These are phyloP conservation scores for Paralichthys olivaceus DNA, from an alignment of 2,113 vertebrate genomes.

Conservation along the genomic window DNA sequence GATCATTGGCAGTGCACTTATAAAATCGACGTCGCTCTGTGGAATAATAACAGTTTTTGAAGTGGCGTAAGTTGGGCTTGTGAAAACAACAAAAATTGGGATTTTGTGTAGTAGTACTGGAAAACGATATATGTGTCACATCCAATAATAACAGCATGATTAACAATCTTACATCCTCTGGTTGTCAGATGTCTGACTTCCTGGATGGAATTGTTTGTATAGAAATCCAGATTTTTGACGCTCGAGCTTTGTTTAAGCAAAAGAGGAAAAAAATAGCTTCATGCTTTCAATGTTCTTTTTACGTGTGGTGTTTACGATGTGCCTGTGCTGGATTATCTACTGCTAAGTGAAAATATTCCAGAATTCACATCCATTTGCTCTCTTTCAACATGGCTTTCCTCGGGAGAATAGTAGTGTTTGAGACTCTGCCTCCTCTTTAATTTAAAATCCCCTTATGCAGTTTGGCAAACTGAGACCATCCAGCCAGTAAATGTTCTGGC, in stretches of 20 bases:
- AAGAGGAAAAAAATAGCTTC: not conserved
- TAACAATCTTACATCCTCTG: not conserved
- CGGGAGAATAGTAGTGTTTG: constrained; percentile 35
- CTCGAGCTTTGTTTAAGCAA: not conserved
- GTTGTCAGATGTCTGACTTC: not conserved
- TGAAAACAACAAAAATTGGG: not conserved
- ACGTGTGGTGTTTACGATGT: constrained; percentile 19
- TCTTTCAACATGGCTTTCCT: constrained; percentile 31
- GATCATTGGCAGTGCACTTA: constrained; percentile 67
- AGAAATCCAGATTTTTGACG: not conserved
- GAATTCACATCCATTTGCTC: constrained; percentile 38
- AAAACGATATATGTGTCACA: constrained; percentile 9
- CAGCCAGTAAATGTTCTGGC: constrained; percentile 75
- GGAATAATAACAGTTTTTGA: constrained; percentile 54
- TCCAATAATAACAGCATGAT: not conserved
- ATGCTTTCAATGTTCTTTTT: not conserved
- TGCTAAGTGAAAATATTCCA: constrained; percentile 47
- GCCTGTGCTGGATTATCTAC: constrained; percentile 28
- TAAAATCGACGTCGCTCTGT: constrained; percentile 65
- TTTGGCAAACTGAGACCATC: constrained; percentile 71
- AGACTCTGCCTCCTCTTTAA: constrained; percentile 65
- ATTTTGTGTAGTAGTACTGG: constrained; percentile 6
- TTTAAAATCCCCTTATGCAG: constrained; percentile 70
- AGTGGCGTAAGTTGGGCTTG: constrained; percentile 28
- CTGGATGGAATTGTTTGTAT: not conserved